Percentiles rank a stretch among this genome's conserved stretches.
phyloP scores from a whole-genome alignment of 2,797 vertebrate species.

The Cyclopterus lumpus region DNA sequence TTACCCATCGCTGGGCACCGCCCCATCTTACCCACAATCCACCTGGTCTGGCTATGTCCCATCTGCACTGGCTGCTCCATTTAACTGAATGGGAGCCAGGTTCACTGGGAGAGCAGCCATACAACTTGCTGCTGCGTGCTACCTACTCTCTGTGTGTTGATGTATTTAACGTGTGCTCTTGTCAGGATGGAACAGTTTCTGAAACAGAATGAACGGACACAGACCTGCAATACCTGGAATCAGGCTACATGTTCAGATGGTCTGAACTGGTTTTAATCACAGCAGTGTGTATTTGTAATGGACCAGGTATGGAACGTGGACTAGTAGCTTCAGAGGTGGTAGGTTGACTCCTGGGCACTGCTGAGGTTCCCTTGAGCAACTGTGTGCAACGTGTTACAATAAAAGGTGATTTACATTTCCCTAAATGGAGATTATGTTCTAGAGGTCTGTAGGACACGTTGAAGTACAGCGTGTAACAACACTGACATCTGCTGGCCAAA shows the following conservation, averaged over 20 bases:
- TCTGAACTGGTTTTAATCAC: not conserved
- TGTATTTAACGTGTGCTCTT: not conserved
- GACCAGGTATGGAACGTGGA: too few species aligned
- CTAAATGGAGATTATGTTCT: too few species aligned
- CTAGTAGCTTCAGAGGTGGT: too few species aligned
- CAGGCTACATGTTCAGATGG: not conserved
- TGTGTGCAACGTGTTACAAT: too few species aligned
- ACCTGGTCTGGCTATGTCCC: constrained; percentile 48
- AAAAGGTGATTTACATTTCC: too few species aligned
- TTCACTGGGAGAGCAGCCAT: constrained; percentile 61
- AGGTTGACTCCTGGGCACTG: too few species aligned
- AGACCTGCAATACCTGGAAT: not conserved
- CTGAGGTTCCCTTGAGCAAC: too few species aligned
- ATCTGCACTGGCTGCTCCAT: constrained; percentile 43
- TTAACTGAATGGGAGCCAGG: constrained; percentile 60
- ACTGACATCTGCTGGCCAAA: constrained; percentile 70
- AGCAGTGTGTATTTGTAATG: not conserved
- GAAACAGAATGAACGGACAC: not conserved
- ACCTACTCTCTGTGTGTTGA: not conserved
- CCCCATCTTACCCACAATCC: constrained; percentile 52
- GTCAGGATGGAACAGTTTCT: not conserved
- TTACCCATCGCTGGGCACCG: constrained; percentile 48
- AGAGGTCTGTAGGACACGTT: too few species aligned
- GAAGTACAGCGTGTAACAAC: constrained; percentile 1
- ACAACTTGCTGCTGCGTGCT: constrained; percentile 18